Conservation (phyloP, 2,888 invertebrate genomes). For the Conus canariensis region DNA sequence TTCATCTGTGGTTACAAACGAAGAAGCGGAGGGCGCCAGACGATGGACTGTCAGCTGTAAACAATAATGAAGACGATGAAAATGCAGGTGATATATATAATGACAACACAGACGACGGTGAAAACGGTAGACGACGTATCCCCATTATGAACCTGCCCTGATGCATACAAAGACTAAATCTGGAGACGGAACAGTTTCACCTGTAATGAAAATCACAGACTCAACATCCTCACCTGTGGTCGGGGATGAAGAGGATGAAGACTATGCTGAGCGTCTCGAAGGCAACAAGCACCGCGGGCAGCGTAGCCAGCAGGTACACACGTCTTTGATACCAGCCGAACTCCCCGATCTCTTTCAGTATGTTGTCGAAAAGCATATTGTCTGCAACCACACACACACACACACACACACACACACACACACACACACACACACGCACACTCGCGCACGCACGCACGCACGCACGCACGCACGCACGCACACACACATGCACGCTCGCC, state of each 20-base stretch:
- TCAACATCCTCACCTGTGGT: constrained; percentile 54
- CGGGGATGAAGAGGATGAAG: constrained; percentile 56
- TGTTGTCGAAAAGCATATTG: constrained; percentile 58
- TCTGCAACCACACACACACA: background rate
- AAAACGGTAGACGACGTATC: too few relatives aligned
- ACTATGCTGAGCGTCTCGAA: constrained; percentile 54
- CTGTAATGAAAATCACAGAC: too few relatives aligned
- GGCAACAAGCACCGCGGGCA: constrained; percentile 55
- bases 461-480: background rate
- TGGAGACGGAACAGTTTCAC: too few relatives aligned
- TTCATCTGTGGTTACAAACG: too few relatives aligned
- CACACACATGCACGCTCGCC: background rate
- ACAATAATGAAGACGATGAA: too few relatives aligned
- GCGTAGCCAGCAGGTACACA: constrained; percentile 56
- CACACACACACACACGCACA: constrained; percentile 9
- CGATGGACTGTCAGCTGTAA: too few relatives aligned
- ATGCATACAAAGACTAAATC: too few relatives aligned
- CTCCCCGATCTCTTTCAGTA: constrained; percentile 60
- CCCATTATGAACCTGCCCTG: too few relatives aligned
- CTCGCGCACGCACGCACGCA: background rate
- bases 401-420: constrained; percentile 18
- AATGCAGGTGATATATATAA: too few relatives aligned
- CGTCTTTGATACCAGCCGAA: constrained; percentile 63
- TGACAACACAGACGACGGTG: too few relatives aligned
- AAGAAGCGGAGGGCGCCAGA: too few relatives aligned